phyloP scores from a whole-genome alignment of 2,888 invertebrate genomes.

The Drosophila tanythrix region DNA sequence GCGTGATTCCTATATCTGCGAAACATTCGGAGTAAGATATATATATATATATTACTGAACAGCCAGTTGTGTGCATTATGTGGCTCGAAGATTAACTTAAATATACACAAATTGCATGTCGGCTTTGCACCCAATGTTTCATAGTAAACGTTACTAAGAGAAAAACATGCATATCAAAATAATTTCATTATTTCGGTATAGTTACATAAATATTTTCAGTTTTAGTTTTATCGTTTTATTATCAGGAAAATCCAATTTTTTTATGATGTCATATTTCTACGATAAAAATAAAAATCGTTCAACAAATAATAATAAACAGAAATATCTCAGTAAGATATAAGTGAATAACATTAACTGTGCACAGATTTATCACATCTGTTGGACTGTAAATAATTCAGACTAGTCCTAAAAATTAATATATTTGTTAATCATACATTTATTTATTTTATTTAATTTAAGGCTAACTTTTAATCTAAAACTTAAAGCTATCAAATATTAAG shows the following conservation, averaged over 20 bases:
- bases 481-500: background rate
- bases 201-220: background rate
- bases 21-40: background rate
- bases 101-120: background rate
- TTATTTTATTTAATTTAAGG: background rate
- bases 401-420: background rate
- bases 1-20: accelerated
- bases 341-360: background rate
- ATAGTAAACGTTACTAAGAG: background rate
- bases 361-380: background rate
- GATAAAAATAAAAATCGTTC: background rate
- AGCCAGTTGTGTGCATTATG: background rate
- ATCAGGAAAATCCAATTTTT: accelerated
- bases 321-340: background rate
- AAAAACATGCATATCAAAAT: background rate
- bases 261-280: background rate
- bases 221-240: too few species aligned
- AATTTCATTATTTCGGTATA: background rate
- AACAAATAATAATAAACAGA: background rate
- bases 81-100: background rate
- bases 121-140: background rate
- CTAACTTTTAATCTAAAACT: background rate
- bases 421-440: background rate
- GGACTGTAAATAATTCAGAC: background rate
- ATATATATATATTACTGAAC: background rate